phyloP scores from a whole-genome alignment of 2,888 invertebrate genomes.

The Lasioglossum calceatum region DNA sequence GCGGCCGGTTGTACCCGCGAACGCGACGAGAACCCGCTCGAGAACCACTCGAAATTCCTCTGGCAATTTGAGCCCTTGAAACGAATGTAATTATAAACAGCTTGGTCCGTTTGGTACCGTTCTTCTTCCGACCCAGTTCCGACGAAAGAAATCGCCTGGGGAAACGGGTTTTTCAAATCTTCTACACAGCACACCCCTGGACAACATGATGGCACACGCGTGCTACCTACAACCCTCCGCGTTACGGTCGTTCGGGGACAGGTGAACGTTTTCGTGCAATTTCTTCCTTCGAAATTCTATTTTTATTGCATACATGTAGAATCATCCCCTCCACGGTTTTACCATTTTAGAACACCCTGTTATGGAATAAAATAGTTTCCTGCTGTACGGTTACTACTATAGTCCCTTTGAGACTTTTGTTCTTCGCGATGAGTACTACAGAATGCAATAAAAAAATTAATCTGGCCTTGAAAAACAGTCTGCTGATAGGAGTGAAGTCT shows the following conservation, averaged over 20 bases:
- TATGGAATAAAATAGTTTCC: no score
- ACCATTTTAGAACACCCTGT: no score
- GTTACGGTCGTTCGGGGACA: not conserved
- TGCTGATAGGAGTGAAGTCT: not conserved
- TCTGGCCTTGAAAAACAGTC: no score
- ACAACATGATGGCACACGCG: not conserved
- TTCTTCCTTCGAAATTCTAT: no score
- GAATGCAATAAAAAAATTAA: no score
- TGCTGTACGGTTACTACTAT: no score
- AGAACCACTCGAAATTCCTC: conserved; percentile 4
- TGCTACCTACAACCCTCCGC: not conserved
- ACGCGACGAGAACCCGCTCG: conserved; percentile 3
- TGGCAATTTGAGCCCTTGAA: not conserved
- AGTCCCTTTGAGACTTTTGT: no score
- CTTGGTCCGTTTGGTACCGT: conserved; percentile 8
- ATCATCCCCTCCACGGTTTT: no score
- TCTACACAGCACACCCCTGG: not conserved
- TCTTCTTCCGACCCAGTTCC: conserved; percentile 16
- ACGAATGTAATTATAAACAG: conserved; percentile 3
- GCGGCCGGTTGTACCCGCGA: not conserved
- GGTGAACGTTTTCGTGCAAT: not conserved
- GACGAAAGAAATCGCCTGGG: conserved; percentile 22
- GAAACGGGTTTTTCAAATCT: not conserved
- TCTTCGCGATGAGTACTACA: no score
- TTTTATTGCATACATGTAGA: no score